Evolutionary conservation across 1,140 invertebrate species (phyloP), one percentile per base, ranked within the genome.

Genomic region (Scaptomyza hsui): DNA sequence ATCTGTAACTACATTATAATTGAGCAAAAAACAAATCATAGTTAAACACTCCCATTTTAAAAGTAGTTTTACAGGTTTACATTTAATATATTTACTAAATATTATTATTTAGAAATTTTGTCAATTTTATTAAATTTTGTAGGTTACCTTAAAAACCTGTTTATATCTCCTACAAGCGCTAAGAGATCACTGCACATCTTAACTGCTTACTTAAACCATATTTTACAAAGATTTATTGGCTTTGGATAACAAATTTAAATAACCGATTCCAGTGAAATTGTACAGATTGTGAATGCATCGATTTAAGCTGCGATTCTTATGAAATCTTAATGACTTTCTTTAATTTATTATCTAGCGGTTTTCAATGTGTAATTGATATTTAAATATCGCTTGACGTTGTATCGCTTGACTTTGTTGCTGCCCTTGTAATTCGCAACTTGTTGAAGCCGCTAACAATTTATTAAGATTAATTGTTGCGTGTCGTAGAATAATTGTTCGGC

Each of bases 341-440:
- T 24, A 32, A 48, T 29, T 35, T 35, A 49, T 60, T 12, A 3
- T 4, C 4, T n/a, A n/a, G 18, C 21, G 16, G 16, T 18, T 49
- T 16, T 41, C 24, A 10, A 32, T 15, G 9, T 29, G 47, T 51
- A 15, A 51, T 29, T 19, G 45, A 42, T 62, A 52, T 32, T 41
- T 45, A 32, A n/a, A 29, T 52, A 18, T 2, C n/a, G n/a, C n/a
- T n/a, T n/a, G n/a, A n/a, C n/a, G 9, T 29, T 10, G 19, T n/a
- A 26, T 24, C 39, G 15, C 15, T 60, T 44, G 19, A n/a, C 21
- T 16, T 0, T 29, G 19, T 41, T 13, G n/a, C 21, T 56, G 16
- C 16, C 49, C 49, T 19, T 59, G 21, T 41, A 16, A 44, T 53
- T 53, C 39, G 24, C 60, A 32, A 63, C n/a, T 32, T 6, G 12